Evolutionary conservation across 2,113 vertebrate species (phyloP).

Genomic region (Phodopus roborovskii): DNA sequence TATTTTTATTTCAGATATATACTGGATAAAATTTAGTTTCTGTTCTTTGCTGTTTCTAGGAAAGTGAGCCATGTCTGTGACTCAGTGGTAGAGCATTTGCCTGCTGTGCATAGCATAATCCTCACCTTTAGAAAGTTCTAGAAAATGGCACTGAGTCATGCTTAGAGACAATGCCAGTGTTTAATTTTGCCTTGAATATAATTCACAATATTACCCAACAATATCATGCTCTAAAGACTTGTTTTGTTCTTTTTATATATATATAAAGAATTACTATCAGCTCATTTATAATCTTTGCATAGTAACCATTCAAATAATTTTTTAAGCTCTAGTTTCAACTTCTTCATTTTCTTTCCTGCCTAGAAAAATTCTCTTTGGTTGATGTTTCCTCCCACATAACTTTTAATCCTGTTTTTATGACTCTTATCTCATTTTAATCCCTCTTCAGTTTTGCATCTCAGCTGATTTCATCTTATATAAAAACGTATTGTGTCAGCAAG

Average conservation of each 20-base stretch:
- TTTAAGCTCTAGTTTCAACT: conserved; percentile 29
- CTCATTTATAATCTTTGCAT: conserved; percentile 28
- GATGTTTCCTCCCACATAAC: conserved; percentile 53
- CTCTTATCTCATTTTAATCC: conserved; percentile 40
- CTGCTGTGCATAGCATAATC: background rate
- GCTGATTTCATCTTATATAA: conserved; percentile 41
- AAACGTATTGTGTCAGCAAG: conserved; percentile 20
- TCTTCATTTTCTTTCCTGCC: conserved; percentile 30
- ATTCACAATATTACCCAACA: background rate
- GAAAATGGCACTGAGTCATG: conserved; percentile 26
- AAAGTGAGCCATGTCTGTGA: background rate
- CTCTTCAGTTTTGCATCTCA: conserved; percentile 37
- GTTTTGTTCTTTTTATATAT: background rate
- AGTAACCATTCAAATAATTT: conserved; percentile 18
- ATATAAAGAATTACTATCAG: background rate
- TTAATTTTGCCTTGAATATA: conserved; percentile 18
- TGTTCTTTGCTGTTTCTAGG: conserved; percentile 41
- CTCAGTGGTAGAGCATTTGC: background rate
- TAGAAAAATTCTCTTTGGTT: conserved; percentile 39
- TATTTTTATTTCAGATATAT: conserved; percentile 40
- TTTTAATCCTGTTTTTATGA: conserved; percentile 68
- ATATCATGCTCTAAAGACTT: background rate
- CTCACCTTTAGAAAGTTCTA: background rate
- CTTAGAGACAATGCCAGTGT: background rate
- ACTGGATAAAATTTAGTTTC: background rate